Percentiles rank a stretch among this genome's conserved stretches.
phyloP scores from a whole-genome alignment of 2,797 vertebrate genomes.

The Gobionotothen gibberifrons region DNA sequence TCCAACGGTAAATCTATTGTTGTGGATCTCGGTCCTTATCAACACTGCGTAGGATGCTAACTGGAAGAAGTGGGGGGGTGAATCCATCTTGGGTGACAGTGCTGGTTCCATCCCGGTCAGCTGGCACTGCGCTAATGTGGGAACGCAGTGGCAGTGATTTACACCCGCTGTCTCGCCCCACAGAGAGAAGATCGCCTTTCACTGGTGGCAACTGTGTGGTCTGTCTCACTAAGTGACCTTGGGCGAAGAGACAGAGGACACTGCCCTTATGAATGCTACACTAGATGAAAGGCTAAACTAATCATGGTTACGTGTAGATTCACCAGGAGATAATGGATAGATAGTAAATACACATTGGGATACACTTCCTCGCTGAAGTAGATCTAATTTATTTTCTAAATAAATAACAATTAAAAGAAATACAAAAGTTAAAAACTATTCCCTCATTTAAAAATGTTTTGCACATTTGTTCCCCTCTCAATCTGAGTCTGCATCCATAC shows the following conservation, averaged over 20 bases:
- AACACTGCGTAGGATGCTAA: conserved; percentile 57
- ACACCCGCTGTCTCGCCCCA: conserved; percentile 65
- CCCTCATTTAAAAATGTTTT: not conserved
- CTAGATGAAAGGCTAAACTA: conserved; percentile 10
- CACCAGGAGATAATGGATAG: no score
- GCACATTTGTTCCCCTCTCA: not conserved
- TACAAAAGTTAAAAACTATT: not conserved
- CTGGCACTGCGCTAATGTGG: conserved; percentile 73
- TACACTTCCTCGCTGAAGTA: not conserved
- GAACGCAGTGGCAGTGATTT: conserved; percentile 69
- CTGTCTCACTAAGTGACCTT: conserved; percentile 60
- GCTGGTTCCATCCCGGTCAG: conserved; percentile 66
- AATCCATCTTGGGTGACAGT: conserved; percentile 70
- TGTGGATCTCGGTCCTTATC: conserved; percentile 67
- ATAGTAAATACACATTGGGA: not conserved
- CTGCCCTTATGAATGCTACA: conserved; percentile 6
- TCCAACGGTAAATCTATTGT: conserved; percentile 54
- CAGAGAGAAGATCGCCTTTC: conserved; percentile 70
- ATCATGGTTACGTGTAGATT: not conserved
- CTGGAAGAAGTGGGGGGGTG: conserved; percentile 59
- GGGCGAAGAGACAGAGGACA: conserved; percentile 50
- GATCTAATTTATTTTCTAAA: not conserved
- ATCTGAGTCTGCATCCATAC: not conserved
- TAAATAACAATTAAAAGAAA: not conserved
- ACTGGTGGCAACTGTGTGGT: conserved; percentile 67